Evolutionary conservation across 2,888 invertebrate species (phyloP), one percentile per base, ranked within the genome.

Genomic region (Linnaemya vulpina): DNA sequence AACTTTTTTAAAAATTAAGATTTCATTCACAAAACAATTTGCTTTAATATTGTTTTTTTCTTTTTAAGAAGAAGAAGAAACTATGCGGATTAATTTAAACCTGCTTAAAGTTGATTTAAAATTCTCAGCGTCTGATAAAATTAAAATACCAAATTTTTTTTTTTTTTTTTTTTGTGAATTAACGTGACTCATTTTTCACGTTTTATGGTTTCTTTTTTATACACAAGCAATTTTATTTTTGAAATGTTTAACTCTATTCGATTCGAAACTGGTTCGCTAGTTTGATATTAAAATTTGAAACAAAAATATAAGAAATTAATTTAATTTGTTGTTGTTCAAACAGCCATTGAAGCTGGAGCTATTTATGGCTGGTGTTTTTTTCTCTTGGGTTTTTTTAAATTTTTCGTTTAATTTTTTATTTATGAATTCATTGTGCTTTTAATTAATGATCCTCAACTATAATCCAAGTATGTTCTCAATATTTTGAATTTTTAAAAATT

Each of bases 141-240:
- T 49, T 9, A 30, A 30, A 30, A 30, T 3, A 30, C 2, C 2
- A 60, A 22, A n/a, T 35, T 40, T 17, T 7, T 60, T 63, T 35
- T 49, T 51, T 22, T n/a, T 7, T 55, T 55, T 55, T 9, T 53
- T 63, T 43, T 25, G 8, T 55, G 8, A 30, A n/a, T 55, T n/a
- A 17, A 40, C 68, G 70, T 85, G 84, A 81, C 55, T 84, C 84
- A 84, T 74, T 49, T 77, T 70, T 71, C 70, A 58, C 38, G 25
- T 73, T 49, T 73, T 53, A 79, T 73, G 79, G 49, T 46, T 35
- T 62, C 35, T 43, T 55, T 81, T 63, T 35, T 55, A 70, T 38
- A 38, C 35, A 75, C 60, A 35, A 10, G 20, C 51, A 46, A 49
- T 43, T 40, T 70, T 38, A 11, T 46, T 75, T 25, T 63, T 15